A percentile compares a stretch with the other conserved stretches of the same genome.
phyloP scores from a whole-genome alignment of 35 echinoderm and acorn worm species.

The Apostichopus japonicus region DNA sequence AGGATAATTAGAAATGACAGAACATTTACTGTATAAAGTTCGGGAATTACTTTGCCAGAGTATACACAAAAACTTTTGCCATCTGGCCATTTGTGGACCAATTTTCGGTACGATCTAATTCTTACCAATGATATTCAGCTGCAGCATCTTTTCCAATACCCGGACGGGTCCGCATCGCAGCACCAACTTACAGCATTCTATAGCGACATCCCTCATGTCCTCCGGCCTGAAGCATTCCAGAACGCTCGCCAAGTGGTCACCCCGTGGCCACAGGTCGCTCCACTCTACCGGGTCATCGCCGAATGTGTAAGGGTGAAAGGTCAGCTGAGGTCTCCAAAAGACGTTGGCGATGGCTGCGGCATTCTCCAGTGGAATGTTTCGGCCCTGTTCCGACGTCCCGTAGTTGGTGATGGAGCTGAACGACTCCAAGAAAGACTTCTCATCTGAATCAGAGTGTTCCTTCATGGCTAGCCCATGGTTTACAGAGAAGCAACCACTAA shows the following conservation, averaged over 20 bases:
- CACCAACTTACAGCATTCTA: conserved; percentile 70
- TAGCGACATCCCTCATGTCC: conserved; percentile 56
- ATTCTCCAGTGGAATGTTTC: background rate
- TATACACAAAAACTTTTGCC: too few relatives aligned
- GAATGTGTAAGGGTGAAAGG: conserved; percentile 65
- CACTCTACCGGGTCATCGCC: conserved; percentile 73
- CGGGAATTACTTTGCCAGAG: too few relatives aligned
- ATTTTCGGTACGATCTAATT: background rate
- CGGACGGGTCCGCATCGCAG: conserved; percentile 73
- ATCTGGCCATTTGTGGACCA: too few relatives aligned
- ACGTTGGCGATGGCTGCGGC: conserved; percentile 61
- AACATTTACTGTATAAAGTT: too few relatives aligned
- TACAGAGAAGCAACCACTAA: too few relatives aligned
- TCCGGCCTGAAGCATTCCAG: conserved; percentile 64
- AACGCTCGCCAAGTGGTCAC: conserved; percentile 41
- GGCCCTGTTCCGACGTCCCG: background rate
- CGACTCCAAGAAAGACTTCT: background rate
- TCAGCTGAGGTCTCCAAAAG: conserved; percentile 86
- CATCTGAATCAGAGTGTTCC: conserved; percentile 25
- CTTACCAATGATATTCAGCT: conserved; percentile 48
- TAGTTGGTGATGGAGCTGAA: conserved; percentile 36
- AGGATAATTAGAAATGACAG: too few relatives aligned
- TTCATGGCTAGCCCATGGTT: background rate
- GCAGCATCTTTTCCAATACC: conserved; percentile 73
- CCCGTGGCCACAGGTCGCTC: conserved; percentile 77